phyloP scores from a whole-genome alignment of 2,888 invertebrate genomes.

The Lasioglossum zephyrum region DNA sequence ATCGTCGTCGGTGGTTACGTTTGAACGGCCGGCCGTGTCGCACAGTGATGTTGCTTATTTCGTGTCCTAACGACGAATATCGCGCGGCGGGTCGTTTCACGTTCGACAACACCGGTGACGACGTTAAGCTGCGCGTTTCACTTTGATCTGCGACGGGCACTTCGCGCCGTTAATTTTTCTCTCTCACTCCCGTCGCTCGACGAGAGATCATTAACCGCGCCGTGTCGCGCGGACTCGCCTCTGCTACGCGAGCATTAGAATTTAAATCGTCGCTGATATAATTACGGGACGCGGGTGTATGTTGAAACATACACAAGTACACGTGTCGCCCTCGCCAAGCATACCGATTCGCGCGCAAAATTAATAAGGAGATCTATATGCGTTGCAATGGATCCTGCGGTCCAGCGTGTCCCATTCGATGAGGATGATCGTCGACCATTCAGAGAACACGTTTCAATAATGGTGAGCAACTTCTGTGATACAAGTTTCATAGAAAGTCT shows the following conservation, averaged over 20 bases:
- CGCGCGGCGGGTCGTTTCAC: conserved; percentile 58
- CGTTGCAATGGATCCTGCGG: conserved; percentile 29
- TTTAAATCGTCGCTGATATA: conserved; percentile 71
- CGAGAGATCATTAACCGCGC: conserved; percentile 70
- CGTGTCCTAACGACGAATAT: conserved; percentile 44
- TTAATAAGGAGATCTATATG: conserved; percentile 70
- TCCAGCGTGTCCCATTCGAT: not conserved
- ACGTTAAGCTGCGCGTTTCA: conserved; percentile 59
- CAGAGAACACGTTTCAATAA: not conserved
- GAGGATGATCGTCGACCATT: not conserved
- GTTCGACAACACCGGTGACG: conserved; percentile 64
- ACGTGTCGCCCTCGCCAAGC: conserved; percentile 45
- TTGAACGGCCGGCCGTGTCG: not conserved
- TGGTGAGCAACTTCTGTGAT: too few relatives aligned
- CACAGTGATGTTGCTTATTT: conserved; percentile 29
- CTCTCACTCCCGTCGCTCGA: conserved; percentile 44
- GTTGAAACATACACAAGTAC: not conserved
- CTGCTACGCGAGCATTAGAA: conserved; percentile 62
- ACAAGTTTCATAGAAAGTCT: too few relatives aligned
- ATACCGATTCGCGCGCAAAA: conserved; percentile 62
- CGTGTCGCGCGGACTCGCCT: conserved; percentile 46
- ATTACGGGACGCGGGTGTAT: conserved; percentile 58
- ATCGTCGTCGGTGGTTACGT: not conserved
- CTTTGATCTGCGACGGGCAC: conserved; percentile 68
- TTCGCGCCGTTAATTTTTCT: conserved; percentile 68